A percentile compares a stretch with the other conserved stretches of the same genome.
These are phyloP conservation scores for Zophobas morio DNA, from an alignment of 1,140 invertebrate genomes.

Conservation along the genomic window DNA sequence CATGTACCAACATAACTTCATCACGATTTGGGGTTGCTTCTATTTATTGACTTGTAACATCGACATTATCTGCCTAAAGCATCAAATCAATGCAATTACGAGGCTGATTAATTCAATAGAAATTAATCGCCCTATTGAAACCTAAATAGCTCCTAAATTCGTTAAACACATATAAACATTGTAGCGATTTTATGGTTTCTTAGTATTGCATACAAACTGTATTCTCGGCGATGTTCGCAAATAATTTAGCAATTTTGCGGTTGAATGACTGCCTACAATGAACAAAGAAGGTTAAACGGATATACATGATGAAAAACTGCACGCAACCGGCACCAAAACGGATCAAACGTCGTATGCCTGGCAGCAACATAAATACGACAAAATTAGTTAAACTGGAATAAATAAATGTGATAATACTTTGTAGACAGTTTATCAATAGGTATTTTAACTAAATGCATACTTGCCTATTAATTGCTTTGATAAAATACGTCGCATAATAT, in stretches of 20 bases:
- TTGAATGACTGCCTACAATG: conserved; percentile 41
- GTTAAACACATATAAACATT: conserved; percentile 12
- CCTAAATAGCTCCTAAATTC: conserved; percentile 2
- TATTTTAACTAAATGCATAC: conserved; percentile 11
- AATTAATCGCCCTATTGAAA: conserved; percentile 14
- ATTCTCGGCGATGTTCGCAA: conserved; percentile 17
- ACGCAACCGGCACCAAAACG: conserved; percentile 29
- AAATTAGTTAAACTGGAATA: conserved; percentile 7
- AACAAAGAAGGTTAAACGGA: conserved; percentile 39
- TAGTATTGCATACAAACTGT: not conserved
- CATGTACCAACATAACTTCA: conserved; percentile 14
- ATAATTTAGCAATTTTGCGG: conserved; percentile 43
- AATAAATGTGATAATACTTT: conserved; percentile 6
- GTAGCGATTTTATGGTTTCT: conserved; percentile 1
- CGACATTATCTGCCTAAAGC: conserved; percentile 21
- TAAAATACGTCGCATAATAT: conserved; percentile 2
- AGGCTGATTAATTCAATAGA: conserved; percentile 20
- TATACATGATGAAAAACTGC: conserved; percentile 37
- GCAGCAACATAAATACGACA: conserved; percentile 12
- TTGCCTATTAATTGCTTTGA: not conserved
- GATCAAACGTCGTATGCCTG: conserved; percentile 21
- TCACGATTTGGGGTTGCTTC: conserved; percentile 12
- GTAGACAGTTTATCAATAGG: not conserved
- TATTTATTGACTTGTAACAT: conserved; percentile 31
- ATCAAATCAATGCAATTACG: conserved; percentile 18